Evolutionary conservation across 2,797 vertebrate genomes (phyloP).

Genomic region (Trachurus trachurus): DNA sequence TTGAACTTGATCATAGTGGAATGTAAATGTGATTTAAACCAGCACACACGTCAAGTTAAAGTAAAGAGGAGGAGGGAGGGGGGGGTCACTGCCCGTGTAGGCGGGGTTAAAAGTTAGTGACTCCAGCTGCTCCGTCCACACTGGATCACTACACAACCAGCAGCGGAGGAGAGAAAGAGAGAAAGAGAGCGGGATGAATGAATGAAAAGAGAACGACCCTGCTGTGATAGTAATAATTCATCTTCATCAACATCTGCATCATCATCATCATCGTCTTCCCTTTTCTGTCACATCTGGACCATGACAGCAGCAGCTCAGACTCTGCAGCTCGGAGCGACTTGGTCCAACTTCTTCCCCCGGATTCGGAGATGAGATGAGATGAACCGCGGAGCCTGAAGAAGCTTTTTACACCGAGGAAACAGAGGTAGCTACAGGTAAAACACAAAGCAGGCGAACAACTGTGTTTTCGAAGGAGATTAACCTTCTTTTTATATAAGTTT

Average conservation of each 20-base stretch:
- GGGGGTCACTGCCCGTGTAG: conserved; percentile 9
- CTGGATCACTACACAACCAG: conserved; percentile 1
- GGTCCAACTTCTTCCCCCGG: conserved; percentile 9
- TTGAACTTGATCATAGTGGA: no score
- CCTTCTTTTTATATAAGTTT: no score
- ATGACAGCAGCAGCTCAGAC: conserved; percentile 43
- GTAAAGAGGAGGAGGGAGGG: no score
- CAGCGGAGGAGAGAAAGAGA: not conserved
- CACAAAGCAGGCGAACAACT: no score
- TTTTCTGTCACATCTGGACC: not conserved
- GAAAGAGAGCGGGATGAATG: not conserved
- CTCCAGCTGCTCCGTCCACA: conserved; percentile 45
- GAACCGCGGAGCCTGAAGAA: conserved; percentile 51
- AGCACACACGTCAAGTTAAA: no score
- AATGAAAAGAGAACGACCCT: not conserved
- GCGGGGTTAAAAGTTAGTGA: conserved; percentile 52
- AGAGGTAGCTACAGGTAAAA: conserved; percentile 30
- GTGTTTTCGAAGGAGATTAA: no score
- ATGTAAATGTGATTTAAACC: not conserved
- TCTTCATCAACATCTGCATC: not conserved
- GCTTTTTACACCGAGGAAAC: not conserved
- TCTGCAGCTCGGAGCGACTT: not conserved
- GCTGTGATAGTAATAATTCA: not conserved
- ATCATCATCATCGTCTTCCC: no score
- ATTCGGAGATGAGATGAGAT: conserved; percentile 47